A percentile compares a stretch with the other conserved stretches of the same genome.
Evolutionary conservation across 2,797 vertebrate genomes (phyloP).

Genomic region (Esox lucius): DNA sequence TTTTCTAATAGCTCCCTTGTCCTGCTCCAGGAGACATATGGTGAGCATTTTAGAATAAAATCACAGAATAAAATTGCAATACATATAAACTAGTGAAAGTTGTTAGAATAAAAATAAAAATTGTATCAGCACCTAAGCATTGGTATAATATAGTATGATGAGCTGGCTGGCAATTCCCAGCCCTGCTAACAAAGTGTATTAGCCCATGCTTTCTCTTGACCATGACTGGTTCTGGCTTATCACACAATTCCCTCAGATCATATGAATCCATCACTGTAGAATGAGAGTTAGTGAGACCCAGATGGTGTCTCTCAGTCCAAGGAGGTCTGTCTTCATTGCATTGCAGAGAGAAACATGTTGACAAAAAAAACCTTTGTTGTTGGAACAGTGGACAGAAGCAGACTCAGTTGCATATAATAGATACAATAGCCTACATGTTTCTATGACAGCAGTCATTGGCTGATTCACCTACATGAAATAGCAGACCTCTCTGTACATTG

Average conservation of each 20-base stretch:
- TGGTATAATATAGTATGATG: no score
- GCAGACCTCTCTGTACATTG: slow-evolving; percentile 31
- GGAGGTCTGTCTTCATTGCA: slow-evolving; percentile 9
- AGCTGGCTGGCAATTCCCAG: no score
- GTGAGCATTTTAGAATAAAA: no score
- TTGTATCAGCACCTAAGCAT: no score
- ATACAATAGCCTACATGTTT: neutral
- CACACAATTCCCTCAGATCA: neutral
- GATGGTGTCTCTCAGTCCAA: neutral
- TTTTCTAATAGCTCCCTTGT: no score
- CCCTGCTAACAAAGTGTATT: neutral
- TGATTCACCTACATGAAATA: slow-evolving; percentile 11
- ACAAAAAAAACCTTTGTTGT: neutral
- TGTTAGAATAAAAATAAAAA: no score
- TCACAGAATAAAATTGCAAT: no score
- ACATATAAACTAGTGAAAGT: no score
- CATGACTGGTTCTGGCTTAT: neutral
- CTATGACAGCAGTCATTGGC: neutral
- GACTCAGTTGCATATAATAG: neutral
- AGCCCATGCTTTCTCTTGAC: neutral
- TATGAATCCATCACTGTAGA: neutral
- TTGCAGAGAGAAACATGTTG: neutral
- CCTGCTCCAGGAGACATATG: no score
- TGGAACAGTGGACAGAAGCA: neutral
- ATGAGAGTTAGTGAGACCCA: neutral